Base-by-base conservation (phyloP, 2,113 vertebrate genomes). In the Ceyx cyanopectus region DNA sequence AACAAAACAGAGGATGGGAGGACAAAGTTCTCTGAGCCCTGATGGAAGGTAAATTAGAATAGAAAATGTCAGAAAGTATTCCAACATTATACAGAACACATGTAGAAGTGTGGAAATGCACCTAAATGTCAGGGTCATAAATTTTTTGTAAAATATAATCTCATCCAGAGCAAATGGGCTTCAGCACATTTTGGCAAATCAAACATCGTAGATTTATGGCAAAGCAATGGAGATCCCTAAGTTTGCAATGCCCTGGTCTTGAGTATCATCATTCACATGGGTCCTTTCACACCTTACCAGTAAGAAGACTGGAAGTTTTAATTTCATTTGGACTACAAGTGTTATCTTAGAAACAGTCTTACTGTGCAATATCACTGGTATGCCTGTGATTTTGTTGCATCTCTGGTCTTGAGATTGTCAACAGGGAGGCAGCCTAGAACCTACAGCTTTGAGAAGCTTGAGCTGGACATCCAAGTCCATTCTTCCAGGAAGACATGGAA, bases 251-350 rank as follows among this genome's bases (percentile, higher is more conserved):
- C 3, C 6, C 30, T 50, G 5, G 7, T 70, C 26, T 41, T 40
- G 26, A 29, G 30, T 63, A 56, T 2, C 2, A 1, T 8, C 10
- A 43, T 9, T 6, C 20, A 46, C 14, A 7, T 1, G 3, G 8
- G 12, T 27, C 14, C 5, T 78, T 81, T 66, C 10, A 22, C 17
- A 34, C 6, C 9, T 29, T 27, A 24, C 26, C 26, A 56, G n/a
- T 9, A 67, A 37, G 37, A 43, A 61, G 20, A 37, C 14, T 82
- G 29, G 16, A 76, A 74, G 32, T 74, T 19, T 70, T 72, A 61
- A 24, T 84, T 84, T 73, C 51, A 65, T 20, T 1, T n/a, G 7
- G 29, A 18, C 29, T 66, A 13, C 7, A 29, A 7, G 0, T 56
- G 5, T 17, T 29, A 23, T 46, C 27, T 83, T 37, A 53, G 48